phyloP scores from a whole-genome alignment of 2,888 invertebrate genomes.

The Asteroscopus sphinx region DNA sequence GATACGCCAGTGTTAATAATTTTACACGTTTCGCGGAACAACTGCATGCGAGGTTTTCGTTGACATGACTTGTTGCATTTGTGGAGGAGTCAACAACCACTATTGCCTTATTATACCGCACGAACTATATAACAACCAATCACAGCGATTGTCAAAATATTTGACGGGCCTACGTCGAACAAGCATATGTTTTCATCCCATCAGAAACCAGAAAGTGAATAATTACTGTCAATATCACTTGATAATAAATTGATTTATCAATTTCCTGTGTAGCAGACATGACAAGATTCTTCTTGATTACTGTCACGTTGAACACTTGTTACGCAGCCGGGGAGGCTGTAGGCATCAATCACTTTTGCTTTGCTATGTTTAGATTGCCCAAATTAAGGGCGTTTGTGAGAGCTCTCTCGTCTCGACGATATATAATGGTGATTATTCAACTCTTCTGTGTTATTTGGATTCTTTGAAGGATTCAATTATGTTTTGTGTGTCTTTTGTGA shows the following conservation, averaged over 20 bases:
- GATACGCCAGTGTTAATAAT: no score
- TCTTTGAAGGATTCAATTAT: constrained; percentile 48
- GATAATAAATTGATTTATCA: constrained; percentile 67
- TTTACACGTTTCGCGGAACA: no score
- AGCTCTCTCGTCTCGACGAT: constrained; percentile 72
- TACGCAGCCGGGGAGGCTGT: constrained; percentile 69
- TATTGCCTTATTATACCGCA: no score
- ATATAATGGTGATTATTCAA: constrained; percentile 82
- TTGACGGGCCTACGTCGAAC: no score
- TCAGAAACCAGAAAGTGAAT: no score
- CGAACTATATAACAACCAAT: no score
- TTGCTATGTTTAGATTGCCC: constrained; percentile 81
- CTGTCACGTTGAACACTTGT: constrained; percentile 85
- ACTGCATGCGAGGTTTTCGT: no score
- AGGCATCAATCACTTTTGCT: constrained; percentile 74
- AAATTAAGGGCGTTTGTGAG: constrained; percentile 78
- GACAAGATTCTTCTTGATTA: constrained; percentile 72
- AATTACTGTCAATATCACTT: constrained; percentile 18
- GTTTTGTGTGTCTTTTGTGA: constrained; percentile 17
- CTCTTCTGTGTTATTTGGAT: constrained; percentile 61
- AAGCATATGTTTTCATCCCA: no score
- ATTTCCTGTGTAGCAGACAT: constrained; percentile 71
- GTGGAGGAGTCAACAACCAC: no score
- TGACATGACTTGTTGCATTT: no score
- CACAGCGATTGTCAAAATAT: no score